Evolutionary conservation across 2,797 vertebrate species (phyloP).

Genomic region (Hirundo rustica): DNA sequence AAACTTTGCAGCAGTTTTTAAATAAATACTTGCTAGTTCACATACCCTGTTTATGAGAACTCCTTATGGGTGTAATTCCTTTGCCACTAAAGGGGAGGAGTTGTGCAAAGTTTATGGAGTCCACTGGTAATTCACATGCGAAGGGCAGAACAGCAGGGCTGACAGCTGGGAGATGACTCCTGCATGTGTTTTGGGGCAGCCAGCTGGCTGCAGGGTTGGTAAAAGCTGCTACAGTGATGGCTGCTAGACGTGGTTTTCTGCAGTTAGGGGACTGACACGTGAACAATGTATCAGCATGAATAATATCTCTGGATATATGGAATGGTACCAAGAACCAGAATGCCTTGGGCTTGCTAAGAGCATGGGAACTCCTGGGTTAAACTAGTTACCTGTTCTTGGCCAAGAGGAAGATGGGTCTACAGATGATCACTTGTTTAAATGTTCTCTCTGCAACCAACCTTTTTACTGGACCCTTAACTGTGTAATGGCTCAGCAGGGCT

Average conservation of each 20-base stretch:
- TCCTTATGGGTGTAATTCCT: background rate
- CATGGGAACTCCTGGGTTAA: background rate
- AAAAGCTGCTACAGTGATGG: background rate
- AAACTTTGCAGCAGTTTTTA: background rate
- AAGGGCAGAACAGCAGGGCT: background rate
- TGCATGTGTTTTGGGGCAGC: background rate
- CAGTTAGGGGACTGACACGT: rapidly evolving
- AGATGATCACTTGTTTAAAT: background rate
- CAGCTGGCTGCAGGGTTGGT: background rate
- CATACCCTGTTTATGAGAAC: rapidly evolving
- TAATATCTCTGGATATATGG: background rate
- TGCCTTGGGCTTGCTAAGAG: background rate
- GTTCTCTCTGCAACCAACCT: background rate
- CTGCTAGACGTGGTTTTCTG: background rate
- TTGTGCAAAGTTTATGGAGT: background rate
- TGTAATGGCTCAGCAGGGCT: background rate
- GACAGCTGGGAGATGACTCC: background rate
- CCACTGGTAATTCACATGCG: background rate
- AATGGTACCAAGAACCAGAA: background rate
- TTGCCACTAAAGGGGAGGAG: background rate
- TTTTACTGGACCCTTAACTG: background rate
- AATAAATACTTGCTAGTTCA: background rate
- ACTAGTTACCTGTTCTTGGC: background rate
- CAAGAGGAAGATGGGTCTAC: background rate
- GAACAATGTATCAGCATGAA: background rate